Base-by-base conservation (phyloP, 2,888 invertebrate genomes). In the Luperina testacea region DNA sequence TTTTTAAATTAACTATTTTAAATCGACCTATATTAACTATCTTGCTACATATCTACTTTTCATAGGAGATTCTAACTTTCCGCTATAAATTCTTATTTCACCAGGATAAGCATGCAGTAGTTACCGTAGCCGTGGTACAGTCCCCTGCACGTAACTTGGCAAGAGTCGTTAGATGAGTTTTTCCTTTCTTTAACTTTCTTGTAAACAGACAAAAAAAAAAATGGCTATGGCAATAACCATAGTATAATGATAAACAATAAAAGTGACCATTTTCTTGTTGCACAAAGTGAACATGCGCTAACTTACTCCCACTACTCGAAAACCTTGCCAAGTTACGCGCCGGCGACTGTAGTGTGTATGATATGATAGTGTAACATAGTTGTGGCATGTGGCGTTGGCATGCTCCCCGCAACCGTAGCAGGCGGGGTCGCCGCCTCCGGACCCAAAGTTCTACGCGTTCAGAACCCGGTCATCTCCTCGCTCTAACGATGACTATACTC, bases 331-430 rank as follows among this genome's bases (percentile, higher is more conserved):
- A 38, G 38, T 38, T 38, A 38, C 38, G 38, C 6, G 38, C 38
- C 38, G 38, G 38, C 38, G 38, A 38, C 38, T 38, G 38, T 87
- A 88, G 87, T 83, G 87, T 90, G 84, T 87, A 84, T 82, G 72
- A 83, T 85, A 86, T 80, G 87, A 90, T 90, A 88, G 90, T 92
- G 91, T 91, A 91, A 91, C 72, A 90, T 92, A 95, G 91, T 93
- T 92, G 93, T 94, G 95, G 96, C 95, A 96, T 96, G 96, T 93
- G 93, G 96, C 96, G 95, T 94, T 95, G 92, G 96, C 96, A 96
- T 96, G 96, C 93, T 93, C 94, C 93, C 96, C 93, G 95, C 95
- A 94, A 92, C 92, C 91, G 93, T 92, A 92, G 93, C 89, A 84
- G 87, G 90, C 90, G 91, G 88, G 77, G 91, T 90, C 91, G 92